phyloP scores from a whole-genome alignment of 2,888 invertebrate species.

The Synanthedon andrenaeformis region DNA sequence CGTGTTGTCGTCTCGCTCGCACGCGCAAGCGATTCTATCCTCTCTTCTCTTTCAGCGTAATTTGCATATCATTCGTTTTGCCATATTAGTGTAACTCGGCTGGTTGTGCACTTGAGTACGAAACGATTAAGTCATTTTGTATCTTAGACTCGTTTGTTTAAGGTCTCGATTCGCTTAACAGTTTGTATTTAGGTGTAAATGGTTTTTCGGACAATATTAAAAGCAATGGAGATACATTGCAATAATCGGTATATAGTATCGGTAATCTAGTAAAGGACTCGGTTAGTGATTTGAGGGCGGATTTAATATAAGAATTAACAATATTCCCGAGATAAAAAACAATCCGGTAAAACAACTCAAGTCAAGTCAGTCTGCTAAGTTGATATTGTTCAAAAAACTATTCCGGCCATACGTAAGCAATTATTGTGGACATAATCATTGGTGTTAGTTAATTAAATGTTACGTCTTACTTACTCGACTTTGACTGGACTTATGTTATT shows the following conservation, averaged over 20 bases:
- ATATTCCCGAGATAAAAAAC: no score
- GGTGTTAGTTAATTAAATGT: constrained; percentile 17
- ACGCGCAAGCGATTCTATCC: not conserved
- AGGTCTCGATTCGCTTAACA: not conserved
- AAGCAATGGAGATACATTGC: not conserved
- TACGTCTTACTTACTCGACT: not conserved
- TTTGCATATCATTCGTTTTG: constrained; percentile 62
- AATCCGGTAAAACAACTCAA: no score
- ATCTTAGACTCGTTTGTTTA: not conserved
- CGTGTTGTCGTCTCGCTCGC: not conserved
- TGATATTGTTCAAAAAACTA: not conserved
- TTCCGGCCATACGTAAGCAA: constrained; percentile 37
- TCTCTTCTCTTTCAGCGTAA: constrained; percentile 5
- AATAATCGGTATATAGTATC: no score
- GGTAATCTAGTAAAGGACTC: no score
- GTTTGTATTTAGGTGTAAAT: not conserved
- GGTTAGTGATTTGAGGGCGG: no score
- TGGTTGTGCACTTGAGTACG: not conserved
- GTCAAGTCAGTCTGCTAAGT: no score
- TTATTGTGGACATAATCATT: constrained; percentile 54
- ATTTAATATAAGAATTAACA: no score
- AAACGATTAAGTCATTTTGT: not conserved
- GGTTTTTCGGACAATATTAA: not conserved
- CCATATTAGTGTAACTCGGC: constrained; percentile 51
- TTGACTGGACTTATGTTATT: constrained; percentile 1